A percentile compares a stretch with the other conserved stretches of the same genome.
These are phyloP conservation scores for Synanthedon andrenaeformis DNA, from an alignment of 2,888 invertebrate species.

Conservation along the genomic window DNA sequence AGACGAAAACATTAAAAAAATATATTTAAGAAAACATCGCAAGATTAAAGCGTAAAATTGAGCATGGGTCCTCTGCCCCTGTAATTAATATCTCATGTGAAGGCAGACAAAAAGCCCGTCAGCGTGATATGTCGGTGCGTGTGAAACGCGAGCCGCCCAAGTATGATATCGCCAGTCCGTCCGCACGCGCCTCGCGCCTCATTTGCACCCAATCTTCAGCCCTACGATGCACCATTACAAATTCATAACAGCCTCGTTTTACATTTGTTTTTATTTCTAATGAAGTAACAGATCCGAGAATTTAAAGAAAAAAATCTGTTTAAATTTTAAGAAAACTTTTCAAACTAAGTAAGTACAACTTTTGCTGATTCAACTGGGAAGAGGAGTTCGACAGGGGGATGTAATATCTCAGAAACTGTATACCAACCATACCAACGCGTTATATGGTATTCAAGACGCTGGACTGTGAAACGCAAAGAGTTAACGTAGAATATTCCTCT, in stretches of 20 bases:
- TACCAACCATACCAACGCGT: too few relatives aligned
- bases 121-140: constrained; percentile 20
- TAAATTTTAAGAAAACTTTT: too few relatives aligned
- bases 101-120: constrained; percentile 34
- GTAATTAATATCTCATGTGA: constrained; percentile 59
- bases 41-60: constrained; percentile 49
- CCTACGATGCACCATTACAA: constrained; percentile 55
- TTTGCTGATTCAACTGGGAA: too few relatives aligned
- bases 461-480: too few relatives aligned
- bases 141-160: constrained; percentile 35
- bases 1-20: not conserved
- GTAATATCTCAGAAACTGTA: too few relatives aligned
- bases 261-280: constrained; percentile 26
- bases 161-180: constrained; percentile 7
- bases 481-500: too few relatives aligned
- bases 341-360: too few relatives aligned
- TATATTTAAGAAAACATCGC: constrained; percentile 14
- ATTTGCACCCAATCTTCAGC: constrained; percentile 64
- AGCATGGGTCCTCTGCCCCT: constrained; percentile 46
- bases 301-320: not conserved
- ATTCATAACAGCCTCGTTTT: constrained; percentile 47
- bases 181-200: constrained; percentile 57
- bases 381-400: too few relatives aligned
- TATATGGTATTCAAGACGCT: too few relatives aligned
- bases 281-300: constrained; percentile 21